Base-by-base conservation (phyloP, 2,113 vertebrate genomes). In the Pantherophis guttatus region DNA sequence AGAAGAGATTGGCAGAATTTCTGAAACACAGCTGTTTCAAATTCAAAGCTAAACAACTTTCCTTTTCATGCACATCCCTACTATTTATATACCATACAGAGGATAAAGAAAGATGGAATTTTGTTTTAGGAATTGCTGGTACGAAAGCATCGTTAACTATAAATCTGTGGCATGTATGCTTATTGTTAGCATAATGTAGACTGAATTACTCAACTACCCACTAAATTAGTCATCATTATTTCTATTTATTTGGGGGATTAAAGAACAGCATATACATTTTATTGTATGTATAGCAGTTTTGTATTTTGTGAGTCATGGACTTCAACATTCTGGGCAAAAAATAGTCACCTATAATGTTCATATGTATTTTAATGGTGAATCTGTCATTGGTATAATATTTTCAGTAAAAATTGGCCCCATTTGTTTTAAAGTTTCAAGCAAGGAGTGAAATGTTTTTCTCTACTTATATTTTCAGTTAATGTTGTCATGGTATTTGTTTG, bases 281-380 rank as follows among this genome's bases (percentile, higher is more conserved):
- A 53, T 39, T 33, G 52, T 86, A 62, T 50, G 33, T 62, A 62
- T 58, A 86, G 48, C 48, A 39, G n/a, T 17, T 50, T 7, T 53
- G 48, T n/a, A 19, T 29, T 52, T 59, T 93, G 55, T 0, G 0
- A 91, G 19, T 48, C 50, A 90, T 33, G 19, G 0, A 93, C 89
- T 62, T 94, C 87, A 95, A 0, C 24, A 7, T 59, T 65, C 89
- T 87, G 91, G 15, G 91, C 93, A 94, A 90, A 90, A 88, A 81
- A 87, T 62, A 81, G 10, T 70, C 93, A 90, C 85, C 92, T 44
- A 70, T 95, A 91, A 93, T 90, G 92, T 94, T 57, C 86, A 92
- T 44, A n/a, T 24, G 1, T 19, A 48, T 65, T 21, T 26, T 93
- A 91, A 81, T 96, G 10, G 33, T 29, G 53, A 87, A 90, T 5